Evolutionary conservation across 1,140 invertebrate genomes (phyloP).

Genomic region (Hycleus cichorii): DNA sequence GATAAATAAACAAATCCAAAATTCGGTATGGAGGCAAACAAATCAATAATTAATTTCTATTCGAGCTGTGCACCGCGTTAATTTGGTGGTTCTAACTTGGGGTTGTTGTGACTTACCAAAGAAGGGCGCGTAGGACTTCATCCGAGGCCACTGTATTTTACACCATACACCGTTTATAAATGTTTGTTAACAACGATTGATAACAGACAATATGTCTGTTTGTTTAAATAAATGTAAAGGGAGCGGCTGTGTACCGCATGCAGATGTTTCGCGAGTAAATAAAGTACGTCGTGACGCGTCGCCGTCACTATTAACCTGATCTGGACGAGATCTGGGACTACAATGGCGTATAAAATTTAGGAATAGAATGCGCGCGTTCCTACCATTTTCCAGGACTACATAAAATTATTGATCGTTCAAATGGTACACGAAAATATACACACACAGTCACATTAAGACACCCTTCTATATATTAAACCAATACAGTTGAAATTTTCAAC

Average conservation of each 20-base stretch:
- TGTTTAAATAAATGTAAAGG: neutral
- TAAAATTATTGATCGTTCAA: conserved; percentile 27
- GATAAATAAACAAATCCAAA: no score
- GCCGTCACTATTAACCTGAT: conserved; percentile 17
- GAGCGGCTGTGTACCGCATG: conserved; percentile 25
- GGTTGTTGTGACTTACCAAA: conserved; percentile 22
- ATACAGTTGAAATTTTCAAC: no score
- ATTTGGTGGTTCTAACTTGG: no score
- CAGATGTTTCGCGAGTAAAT: conserved; percentile 14
- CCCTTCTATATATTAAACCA: neutral
- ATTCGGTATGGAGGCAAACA: no score
- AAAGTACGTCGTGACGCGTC: neutral
- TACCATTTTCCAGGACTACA: conserved; percentile 24
- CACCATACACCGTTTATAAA: conserved; percentile 27
- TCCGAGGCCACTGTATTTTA: conserved; percentile 33
- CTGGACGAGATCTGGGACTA: conserved; percentile 23
- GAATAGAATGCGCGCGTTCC: conserved; percentile 18
- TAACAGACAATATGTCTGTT: conserved; percentile 8
- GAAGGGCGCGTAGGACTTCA: conserved; percentile 27
- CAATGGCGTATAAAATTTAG: conserved; percentile 22
- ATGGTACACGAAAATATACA: conserved; percentile 28
- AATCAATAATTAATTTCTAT: no score
- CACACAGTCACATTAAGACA: neutral
- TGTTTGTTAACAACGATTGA: conserved; percentile 5
- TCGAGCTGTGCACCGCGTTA: no score